Evolutionary conservation across 1,140 invertebrate species (phyloP), one percentile per base, ranked within the genome.

Genomic region (Forficula auricularia): DNA sequence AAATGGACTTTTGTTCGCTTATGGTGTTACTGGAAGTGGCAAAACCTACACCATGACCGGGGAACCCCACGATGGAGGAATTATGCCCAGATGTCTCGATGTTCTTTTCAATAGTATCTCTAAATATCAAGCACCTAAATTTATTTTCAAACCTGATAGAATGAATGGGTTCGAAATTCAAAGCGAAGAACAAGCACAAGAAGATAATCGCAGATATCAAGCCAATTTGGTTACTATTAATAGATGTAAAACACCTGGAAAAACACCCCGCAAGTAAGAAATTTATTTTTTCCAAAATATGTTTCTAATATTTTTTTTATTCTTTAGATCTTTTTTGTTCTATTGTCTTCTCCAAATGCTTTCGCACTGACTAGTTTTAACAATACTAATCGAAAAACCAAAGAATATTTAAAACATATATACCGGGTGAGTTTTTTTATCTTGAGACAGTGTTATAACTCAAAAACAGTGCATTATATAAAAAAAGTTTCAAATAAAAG

Each of bases 11-110:
- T 60, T 98, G 4, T 96, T 97, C 57, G 88, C 90, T 0, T 97
- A 98, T 60, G 92, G 94, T 16, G 85, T 97, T 2, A 97, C 92
- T 3, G 88, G 88, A 1, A 95, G 90, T 48, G 94, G 94, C 0
- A 87, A 98, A 66, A 97, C 94, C 0, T 90, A 79, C 54, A 97
- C 91, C 1, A 92, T 98, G 82, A 88, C 79, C 8, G 89, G 73
- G 0, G 73, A 77, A 42, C 59, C 75, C 0, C 63, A 77, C 8
- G 77, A 91, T 55, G 76, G 75, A 33, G 90, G 90, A 6, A 76
- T 95, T 36, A 73, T 95, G 61, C 87, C 88, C 0, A 68, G 91
- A 32, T 83, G 78, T 58, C 66, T 97, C 3, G 86, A 96, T 63
- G 79, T 87, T 3, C 68, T 97, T 36, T 97, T 98, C 55, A 94